These are phyloP conservation scores for Thyatira batis DNA, from an alignment of 2,888 invertebrate genomes.

Conservation along the genomic window DNA sequence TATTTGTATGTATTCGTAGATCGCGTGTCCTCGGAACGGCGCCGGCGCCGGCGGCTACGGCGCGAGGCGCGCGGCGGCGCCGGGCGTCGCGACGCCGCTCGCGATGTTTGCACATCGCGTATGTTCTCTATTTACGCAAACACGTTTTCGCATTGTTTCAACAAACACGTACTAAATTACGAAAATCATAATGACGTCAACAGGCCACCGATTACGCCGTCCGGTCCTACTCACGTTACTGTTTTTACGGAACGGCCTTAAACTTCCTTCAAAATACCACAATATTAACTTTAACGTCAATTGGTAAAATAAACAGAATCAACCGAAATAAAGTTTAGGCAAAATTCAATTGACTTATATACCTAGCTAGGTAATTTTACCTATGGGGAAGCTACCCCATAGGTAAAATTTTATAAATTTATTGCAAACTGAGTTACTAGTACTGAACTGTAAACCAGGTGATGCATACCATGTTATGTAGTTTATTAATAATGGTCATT, in stretches of 20 bases:
- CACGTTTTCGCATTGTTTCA: conserved; percentile 64
- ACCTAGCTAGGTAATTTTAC: not conserved
- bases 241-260: conserved; percentile 16
- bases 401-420: too few species aligned
- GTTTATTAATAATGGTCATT: too few species aligned
- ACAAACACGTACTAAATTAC: conserved; percentile 57
- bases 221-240: conserved; percentile 24
- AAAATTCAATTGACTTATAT: not conserved
- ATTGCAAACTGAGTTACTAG: too few species aligned
- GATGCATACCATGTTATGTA: too few species aligned
- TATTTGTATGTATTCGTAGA: conserved; percentile 43
- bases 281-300: conserved; percentile 5
- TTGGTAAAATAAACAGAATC: not conserved
- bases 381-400: not conserved
- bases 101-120: conserved; percentile 68
- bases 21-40: conserved; percentile 47
- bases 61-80: conserved; percentile 40
- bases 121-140: conserved; percentile 73
- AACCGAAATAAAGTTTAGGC: not conserved
- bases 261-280: conserved; percentile 20
- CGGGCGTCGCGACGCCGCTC: conserved; percentile 60
- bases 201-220: conserved; percentile 21
- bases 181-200: conserved; percentile 45
- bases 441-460: too few species aligned
- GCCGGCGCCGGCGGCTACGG: conserved; percentile 37